Evolutionary conservation across 1,140 invertebrate species (phyloP).

Genomic region (Orussus abietinus): DNA sequence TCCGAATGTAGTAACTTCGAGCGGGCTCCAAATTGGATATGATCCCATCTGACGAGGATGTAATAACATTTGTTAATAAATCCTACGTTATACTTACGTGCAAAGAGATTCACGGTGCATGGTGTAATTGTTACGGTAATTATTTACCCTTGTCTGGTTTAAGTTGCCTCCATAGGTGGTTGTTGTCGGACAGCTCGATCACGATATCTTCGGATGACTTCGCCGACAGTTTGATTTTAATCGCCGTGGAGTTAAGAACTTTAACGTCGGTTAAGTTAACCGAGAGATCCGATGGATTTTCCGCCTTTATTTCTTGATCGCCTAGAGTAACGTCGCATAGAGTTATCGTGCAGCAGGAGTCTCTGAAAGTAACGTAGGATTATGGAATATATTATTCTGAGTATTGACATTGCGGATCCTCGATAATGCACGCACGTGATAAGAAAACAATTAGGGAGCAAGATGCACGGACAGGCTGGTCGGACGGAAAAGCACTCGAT

Average conservation of each 20-base stretch:
- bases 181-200: slow-evolving; percentile 46
- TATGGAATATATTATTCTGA: no score
- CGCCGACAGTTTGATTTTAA: slow-evolving; percentile 39
- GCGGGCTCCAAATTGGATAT: slow-evolving; percentile 44
- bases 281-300: slow-evolving; percentile 34
- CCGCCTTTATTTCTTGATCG: slow-evolving; percentile 61
- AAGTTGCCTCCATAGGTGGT: slow-evolving; percentile 45
- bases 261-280: slow-evolving; percentile 46
- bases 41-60: slow-evolving; percentile 35
- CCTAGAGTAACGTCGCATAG: slow-evolving; percentile 76
- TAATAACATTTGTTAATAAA: slow-evolving; percentile 11
- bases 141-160: slow-evolving; percentile 38
- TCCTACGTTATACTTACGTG: background rate
- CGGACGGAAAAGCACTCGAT: slow-evolving; percentile 10
- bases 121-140: background rate
- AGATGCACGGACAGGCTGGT: no score
- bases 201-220: slow-evolving; percentile 34
- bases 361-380: slow-evolving; percentile 45
- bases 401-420: no score
- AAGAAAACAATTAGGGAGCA: slow-evolving; percentile 5
- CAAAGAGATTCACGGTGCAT: slow-evolving; percentile 5
- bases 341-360: slow-evolving; percentile 79
- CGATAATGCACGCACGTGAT: no score
- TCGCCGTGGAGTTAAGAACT: slow-evolving; percentile 46
- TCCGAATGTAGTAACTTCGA: slow-evolving; percentile 43